Conservation (phyloP, 2,113 vertebrate genomes). For the Bettongia penicillata region DNA sequence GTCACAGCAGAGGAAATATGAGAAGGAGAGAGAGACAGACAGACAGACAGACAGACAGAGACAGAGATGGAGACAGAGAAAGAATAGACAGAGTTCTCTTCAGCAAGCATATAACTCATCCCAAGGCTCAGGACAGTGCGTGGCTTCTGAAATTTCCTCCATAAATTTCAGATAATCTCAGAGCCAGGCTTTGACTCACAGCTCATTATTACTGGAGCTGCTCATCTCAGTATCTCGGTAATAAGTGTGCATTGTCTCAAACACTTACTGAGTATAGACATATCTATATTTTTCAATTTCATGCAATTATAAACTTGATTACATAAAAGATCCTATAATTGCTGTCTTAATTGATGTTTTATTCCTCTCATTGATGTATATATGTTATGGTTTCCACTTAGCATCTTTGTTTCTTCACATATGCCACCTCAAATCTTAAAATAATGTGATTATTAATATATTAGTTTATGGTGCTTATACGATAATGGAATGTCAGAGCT, state of each 20-base stretch:
- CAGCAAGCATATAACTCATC: background rate
- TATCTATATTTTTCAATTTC: conserved; percentile 68
- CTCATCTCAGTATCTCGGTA: conserved; percentile 47
- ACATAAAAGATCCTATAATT: conserved; percentile 62
- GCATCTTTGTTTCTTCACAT: conserved; percentile 42
- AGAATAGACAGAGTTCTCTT: background rate
- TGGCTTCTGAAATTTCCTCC: background rate
- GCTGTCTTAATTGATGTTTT: conserved; percentile 68
- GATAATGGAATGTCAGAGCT: background rate
- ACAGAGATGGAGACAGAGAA: background rate
- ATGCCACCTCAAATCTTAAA: conserved; percentile 46
- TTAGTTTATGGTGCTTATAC: background rate
- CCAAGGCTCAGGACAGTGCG: background rate
- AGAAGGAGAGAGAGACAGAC: background rate
- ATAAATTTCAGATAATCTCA: conserved; percentile 34
- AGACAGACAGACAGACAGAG: background rate
- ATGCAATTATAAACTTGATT: conserved; percentile 67
- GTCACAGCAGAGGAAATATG: background rate
- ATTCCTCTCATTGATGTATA: conserved; percentile 56
- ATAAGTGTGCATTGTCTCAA: conserved; percentile 46
- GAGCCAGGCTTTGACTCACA: background rate
- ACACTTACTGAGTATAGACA: conserved; percentile 45
- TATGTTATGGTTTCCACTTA: conserved; percentile 50
- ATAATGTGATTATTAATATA: conserved; percentile 7
- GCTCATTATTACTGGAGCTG: conserved; percentile 1